phyloP scores from a whole-genome alignment of 2,797 vertebrate genomes.

The Tauraco hartlaubi region DNA sequence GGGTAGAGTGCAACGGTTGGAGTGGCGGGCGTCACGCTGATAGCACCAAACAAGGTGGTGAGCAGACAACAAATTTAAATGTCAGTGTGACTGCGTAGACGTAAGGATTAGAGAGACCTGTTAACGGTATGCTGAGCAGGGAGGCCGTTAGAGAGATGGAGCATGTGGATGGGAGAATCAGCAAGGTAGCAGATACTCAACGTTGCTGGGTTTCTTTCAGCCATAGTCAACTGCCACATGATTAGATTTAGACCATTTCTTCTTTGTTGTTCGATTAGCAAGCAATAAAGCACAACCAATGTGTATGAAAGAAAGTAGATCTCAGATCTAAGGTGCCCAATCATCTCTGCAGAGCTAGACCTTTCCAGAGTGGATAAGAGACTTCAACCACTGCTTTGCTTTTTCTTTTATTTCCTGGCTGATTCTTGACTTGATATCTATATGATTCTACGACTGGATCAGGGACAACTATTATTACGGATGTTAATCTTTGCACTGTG shows the following conservation, averaged over 20 bases:
- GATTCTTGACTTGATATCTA: too few relatives aligned
- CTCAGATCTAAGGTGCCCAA: neutral
- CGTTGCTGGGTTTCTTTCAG: neutral
- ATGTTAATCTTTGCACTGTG: neutral
- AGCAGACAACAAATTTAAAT: neutral
- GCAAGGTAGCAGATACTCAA: neutral
- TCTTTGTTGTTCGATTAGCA: slow-evolving; percentile 27
- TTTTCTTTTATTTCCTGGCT: neutral
- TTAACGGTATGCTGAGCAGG: neutral
- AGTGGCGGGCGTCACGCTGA: fast-evolving
- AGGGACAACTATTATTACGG: neutral
- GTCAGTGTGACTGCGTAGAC: neutral
- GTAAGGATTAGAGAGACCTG: neutral
- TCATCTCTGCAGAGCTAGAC: neutral
- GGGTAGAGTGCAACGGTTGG: neutral
- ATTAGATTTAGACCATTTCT: slow-evolving; percentile 59
- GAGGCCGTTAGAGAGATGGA: neutral
- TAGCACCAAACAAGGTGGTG: neutral
- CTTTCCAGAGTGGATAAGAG: neutral
- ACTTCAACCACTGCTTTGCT: neutral
- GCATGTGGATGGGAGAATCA: neutral
- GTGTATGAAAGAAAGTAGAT: slow-evolving; percentile 6
- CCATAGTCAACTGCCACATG: neutral
- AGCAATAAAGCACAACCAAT: slow-evolving; percentile 27
- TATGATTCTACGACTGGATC: neutral